These are phyloP conservation scores for Agriopis marginaria DNA, from an alignment of 2,888 invertebrate species.

Conservation along the genomic window DNA sequence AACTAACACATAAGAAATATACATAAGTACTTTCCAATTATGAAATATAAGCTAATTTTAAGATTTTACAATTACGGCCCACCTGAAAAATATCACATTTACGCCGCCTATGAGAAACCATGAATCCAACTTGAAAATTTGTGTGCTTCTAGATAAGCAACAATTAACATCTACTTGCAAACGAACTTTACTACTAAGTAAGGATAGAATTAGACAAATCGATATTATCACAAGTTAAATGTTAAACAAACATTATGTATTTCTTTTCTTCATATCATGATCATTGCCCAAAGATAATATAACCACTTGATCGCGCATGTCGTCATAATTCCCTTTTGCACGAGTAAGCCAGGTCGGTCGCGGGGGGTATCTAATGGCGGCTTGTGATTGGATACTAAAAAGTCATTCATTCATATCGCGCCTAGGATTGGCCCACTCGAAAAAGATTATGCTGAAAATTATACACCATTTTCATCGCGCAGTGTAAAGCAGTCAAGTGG, in stretches of 20 bases:
- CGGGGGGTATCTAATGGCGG: no score
- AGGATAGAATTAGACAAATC: conserved; percentile 3
- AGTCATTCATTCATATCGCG: no score
- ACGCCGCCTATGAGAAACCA: conserved; percentile 16
- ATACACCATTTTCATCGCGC: no score
- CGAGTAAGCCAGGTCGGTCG: no score
- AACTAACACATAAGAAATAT: neutral
- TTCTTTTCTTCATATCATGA: neutral
- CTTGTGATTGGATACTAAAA: no score
- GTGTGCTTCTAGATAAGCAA: neutral
- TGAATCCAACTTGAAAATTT: neutral
- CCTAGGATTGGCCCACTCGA: no score
- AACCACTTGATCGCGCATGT: no score
- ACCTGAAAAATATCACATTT: conserved; percentile 28
- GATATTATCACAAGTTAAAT: conserved; percentile 5
- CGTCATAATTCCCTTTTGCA: no score
- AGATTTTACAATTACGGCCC: conserved; percentile 19
- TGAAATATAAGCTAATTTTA: conserved; percentile 25
- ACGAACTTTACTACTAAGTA: neutral
- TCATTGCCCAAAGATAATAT: neutral
- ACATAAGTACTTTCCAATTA: neutral
- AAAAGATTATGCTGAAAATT: no score
- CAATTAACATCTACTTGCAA: no score
- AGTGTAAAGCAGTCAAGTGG: no score
- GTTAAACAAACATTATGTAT: neutral